Evolutionary conservation across 1,140 invertebrate genomes (phyloP), one percentile per base, ranked within the genome.

Genomic region (Lepidostoma basale): DNA sequence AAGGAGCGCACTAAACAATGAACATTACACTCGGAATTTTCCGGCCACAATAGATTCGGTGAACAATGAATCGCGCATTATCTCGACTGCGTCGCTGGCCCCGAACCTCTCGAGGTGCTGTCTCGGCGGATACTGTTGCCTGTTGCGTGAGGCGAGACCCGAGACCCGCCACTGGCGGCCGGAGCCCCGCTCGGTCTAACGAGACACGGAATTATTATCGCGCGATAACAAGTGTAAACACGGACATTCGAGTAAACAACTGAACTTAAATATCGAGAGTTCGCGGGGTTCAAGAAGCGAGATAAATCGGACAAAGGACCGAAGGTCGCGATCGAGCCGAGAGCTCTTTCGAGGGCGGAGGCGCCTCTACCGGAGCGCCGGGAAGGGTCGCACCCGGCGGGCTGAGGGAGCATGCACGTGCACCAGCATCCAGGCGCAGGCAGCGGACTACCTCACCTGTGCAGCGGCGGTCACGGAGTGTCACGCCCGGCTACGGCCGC

Each of bases 191-290:
- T 14, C 25, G 23, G 49, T 30, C 49, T 54, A 16, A 25, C 47
- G 47, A 36, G 52, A 28, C 20, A 40, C 33, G 25, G 23, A 1
- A 22, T n/a, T n/a, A 58, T 58, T 67, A 58, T 58, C 52, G 64
- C 47, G 45, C 36, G 64, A 67, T 67, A 67, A 67, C 18, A 22
- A 18, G 33, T 14, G 64, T 62, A 40, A 58, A 39, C 64, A 44
- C 64, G 64, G 40, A 47, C 60, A 60, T 30, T 62, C 42, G 60
- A 28, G 40, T 49, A 49, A 62, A 60, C 56, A 60, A 25, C 56
- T 56, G 20, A 14, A 1, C 22, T 42, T 12, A 23, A 40, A 26
- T 42, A 16, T 26, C 56, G 39, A 42, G 23, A 42, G 56, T 60
- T 60, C 56, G 39, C 16, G 3, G 56, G 16, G 56, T 60, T 60